These are phyloP conservation scores for Antechinus stuartii DNA, from an alignment of 2,113 vertebrate genomes.

Conservation along the genomic window DNA sequence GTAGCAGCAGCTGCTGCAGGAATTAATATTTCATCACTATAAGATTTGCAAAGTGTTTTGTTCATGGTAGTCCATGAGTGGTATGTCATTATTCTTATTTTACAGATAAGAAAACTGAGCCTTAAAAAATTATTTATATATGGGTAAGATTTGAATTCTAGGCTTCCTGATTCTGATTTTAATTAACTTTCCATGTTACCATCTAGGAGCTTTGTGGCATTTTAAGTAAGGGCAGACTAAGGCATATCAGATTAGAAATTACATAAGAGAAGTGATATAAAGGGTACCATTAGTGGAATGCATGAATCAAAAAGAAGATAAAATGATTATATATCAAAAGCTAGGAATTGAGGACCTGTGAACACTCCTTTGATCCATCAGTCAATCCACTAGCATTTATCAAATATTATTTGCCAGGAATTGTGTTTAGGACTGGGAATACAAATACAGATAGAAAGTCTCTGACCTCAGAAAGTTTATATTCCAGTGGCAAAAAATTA, in stretches of 20 bases:
- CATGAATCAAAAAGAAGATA: not conserved
- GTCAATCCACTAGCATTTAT: not conserved
- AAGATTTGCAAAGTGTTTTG: not conserved
- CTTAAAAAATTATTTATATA: not conserved
- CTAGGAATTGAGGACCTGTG: not conserved
- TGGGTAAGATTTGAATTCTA: not conserved
- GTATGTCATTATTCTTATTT: not conserved
- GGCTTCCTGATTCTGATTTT: not conserved
- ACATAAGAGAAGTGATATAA: not conserved
- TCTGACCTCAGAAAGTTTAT: not conserved
- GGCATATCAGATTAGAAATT: not conserved
- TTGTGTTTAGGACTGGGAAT: not conserved
- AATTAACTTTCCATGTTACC: not conserved
- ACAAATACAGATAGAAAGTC: not conserved
- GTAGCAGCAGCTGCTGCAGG: not conserved
- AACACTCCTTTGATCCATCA: not conserved
- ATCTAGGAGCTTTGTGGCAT: not conserved
- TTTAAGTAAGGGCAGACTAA: not conserved
- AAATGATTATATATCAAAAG: not conserved
- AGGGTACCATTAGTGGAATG: not conserved
- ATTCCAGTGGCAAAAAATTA: not conserved
- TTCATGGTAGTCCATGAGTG: not conserved
- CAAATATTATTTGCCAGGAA: not conserved
- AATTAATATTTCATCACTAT: not conserved
- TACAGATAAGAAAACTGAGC: not conserved